Evolutionary conservation across 2,797 vertebrate genomes (phyloP).

Genomic region (Neosilurus hyrtlii): DNA sequence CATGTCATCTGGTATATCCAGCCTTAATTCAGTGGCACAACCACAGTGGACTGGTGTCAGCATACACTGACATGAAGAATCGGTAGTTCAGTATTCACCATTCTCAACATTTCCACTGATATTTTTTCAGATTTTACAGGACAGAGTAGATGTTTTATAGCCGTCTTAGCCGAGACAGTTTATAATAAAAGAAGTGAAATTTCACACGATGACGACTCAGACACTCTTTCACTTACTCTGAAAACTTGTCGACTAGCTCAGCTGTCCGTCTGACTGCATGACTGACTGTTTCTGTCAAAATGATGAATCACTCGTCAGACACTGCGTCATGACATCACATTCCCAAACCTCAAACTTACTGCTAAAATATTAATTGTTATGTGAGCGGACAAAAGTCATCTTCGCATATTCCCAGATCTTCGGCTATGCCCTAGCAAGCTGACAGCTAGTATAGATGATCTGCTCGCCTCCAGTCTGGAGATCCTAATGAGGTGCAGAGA

Average conservation of each 20-base stretch:
- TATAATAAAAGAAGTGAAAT: neutral
- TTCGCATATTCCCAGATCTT: constrained; percentile 20
- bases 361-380: constrained; percentile 29
- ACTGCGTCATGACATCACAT: neutral
- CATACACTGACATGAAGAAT: neutral
- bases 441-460: constrained; percentile 40
- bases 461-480: constrained; percentile 42
- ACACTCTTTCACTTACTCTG: neutral
- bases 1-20: neutral
- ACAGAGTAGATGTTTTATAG: neutral
- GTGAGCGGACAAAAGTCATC: constrained; percentile 26
- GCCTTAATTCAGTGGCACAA: constrained; percentile 18
- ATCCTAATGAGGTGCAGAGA: constrained; percentile 50
- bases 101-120: neutral
- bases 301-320: neutral
- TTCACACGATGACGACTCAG: neutral
- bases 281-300: constrained; percentile 23
- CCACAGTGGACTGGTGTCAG: neutral
- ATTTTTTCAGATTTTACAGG: neutral
- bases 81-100: neutral
- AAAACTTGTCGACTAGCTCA: constrained; percentile 11
- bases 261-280: constrained; percentile 14
- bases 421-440: constrained; percentile 20
- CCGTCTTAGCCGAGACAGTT: neutral
- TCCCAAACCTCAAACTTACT: neutral